Conservation (phyloP, 1,140 invertebrate genomes). For the Leucophenga varia region DNA sequence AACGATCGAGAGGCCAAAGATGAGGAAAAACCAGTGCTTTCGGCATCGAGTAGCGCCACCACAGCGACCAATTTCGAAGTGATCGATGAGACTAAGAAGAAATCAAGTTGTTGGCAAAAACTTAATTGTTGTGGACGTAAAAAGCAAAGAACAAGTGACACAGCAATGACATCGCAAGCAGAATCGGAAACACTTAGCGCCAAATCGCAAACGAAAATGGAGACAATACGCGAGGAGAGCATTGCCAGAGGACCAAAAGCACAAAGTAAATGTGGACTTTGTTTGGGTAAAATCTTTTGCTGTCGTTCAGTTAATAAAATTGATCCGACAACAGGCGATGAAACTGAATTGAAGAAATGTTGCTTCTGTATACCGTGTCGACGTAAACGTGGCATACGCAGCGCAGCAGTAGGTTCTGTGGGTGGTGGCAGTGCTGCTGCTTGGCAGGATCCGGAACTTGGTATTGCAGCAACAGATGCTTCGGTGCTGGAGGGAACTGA, state of each 20-base stretch:
- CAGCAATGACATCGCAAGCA: not conserved
- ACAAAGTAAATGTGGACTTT: constrained; percentile 42
- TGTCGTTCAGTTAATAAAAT: constrained; percentile 52
- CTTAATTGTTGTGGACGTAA: constrained; percentile 43
- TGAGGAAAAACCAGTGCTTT: constrained; percentile 38
- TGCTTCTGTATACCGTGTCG: constrained; percentile 54
- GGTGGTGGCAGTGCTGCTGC: constrained; percentile 25
- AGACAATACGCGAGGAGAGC: constrained; percentile 21
- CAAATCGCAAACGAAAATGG: constrained; percentile 15
- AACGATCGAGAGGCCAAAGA: constrained; percentile 25
- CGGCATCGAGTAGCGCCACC: constrained; percentile 41
- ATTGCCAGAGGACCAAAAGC: constrained; percentile 17
- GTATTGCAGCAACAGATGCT: constrained; percentile 41
- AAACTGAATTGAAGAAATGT: constrained; percentile 41
- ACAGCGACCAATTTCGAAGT: constrained; percentile 40
- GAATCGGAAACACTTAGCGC: constrained; percentile 5
- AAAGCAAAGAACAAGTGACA: constrained; percentile 20
- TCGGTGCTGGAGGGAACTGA: constrained; percentile 45
- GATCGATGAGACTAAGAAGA: constrained; percentile 41
- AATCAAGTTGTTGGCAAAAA: constrained; percentile 40
- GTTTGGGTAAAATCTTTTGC: constrained; percentile 48
- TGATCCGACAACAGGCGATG: constrained; percentile 45
- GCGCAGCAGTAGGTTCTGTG: not conserved
- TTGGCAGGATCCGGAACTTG: constrained; percentile 54
- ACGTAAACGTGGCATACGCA: constrained; percentile 16